Conservation (phyloP, 2,888 invertebrate species). For the Eupithecia vulgata region DNA sequence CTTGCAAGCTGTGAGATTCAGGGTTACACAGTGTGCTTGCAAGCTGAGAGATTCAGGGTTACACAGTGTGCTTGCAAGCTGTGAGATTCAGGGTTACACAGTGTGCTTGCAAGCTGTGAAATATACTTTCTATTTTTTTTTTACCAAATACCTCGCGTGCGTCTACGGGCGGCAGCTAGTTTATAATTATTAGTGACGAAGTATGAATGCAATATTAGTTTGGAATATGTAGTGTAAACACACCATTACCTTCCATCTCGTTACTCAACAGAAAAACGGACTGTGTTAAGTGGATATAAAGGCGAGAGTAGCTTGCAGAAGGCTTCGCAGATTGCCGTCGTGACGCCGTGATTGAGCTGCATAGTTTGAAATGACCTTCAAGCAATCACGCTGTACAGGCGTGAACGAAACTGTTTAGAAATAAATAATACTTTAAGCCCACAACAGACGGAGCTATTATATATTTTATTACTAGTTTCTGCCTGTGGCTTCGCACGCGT, state of each 20-base stretch:
- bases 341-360: constrained; percentile 73
- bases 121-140: neutral
- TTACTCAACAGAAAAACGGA: neutral
- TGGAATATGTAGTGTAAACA: neutral
- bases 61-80: too few species aligned
- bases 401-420: constrained; percentile 21
- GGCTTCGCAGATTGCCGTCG: constrained; percentile 44
- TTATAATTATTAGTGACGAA: neutral
- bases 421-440: neutral
- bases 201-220: neutral
- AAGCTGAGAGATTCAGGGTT: neutral
- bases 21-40: too few species aligned
- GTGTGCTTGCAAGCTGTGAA: too few species aligned
- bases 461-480: too few species aligned
- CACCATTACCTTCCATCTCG: neutral
- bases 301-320: constrained; percentile 27
- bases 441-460: too few species aligned
- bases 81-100: too few species aligned
- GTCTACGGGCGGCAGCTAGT: neutral
- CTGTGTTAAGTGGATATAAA: constrained; percentile 11
- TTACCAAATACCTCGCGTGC: neutral
- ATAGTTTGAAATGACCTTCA: constrained; percentile 75
- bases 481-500: too few species aligned
- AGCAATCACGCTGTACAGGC: constrained; percentile 70
- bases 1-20: neutral